Base-by-base conservation (phyloP, 2,797 vertebrate species). In the Chanos chanos region DNA sequence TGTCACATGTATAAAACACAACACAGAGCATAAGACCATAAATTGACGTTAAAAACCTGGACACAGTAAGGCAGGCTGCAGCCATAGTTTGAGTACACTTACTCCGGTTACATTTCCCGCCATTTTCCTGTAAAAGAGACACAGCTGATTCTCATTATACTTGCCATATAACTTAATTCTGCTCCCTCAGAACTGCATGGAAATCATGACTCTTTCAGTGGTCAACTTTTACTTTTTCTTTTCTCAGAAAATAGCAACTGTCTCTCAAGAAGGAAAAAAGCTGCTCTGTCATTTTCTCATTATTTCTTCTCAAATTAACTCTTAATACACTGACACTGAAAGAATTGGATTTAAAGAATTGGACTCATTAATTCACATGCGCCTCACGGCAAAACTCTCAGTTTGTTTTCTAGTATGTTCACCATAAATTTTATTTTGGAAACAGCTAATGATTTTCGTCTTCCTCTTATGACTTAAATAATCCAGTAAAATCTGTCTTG, bases 81-180 rank as follows among this genome's bases (percentile, higher is more conserved):
- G 37, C 41, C 78, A 72, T 76, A 60, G 49, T 78, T 78, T 60
- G 44, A 77, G 49, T 68, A 76, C 82, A 83, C 67, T 66, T 72
- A 64, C 76, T 74, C 27, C 22, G 34, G 59, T 69, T 72, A 85
- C 83, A 82, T 86, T 83, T 85, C 81, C 82, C 77, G 47, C 78
- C 83, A 81, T 87, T 77, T 86, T 84, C 64, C 77, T 86, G 84
- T 87, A 85, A 90, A 89, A 86, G 66, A 53, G 68, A 52, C 75
- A 80, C 89, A 90, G 85, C 88, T 90, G 88, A 86, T 74, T 87
- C 75, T 76, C 75, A 90, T 89, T 89, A 88, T 80, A 58, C 77
- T 75, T 81, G 81, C 80, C 85, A 74, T 57, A 65, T 69, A 74
- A 64, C 75, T 81, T 83, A 82, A 82, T 67, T 54, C 61, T 52